phyloP scores from a whole-genome alignment of 2,888 invertebrate species.

The Diarsia brunnea region DNA sequence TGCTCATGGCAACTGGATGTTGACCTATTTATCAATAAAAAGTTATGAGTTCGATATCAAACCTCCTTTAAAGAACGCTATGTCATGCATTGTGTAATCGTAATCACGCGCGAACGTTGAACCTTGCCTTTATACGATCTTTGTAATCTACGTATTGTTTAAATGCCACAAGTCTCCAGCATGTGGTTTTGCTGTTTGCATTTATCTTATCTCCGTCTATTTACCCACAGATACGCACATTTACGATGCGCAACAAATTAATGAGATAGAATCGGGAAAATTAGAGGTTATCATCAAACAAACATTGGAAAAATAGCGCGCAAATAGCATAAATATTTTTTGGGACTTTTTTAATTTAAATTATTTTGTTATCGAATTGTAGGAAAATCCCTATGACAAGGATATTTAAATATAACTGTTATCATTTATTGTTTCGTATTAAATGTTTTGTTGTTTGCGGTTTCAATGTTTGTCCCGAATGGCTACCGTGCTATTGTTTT shows the following conservation, averaged over 20 bases:
- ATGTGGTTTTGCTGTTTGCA: slow-evolving; percentile 26
- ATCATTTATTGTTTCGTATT: slow-evolving; percentile 28
- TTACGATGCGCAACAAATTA: slow-evolving; percentile 16
- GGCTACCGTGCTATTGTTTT: background rate
- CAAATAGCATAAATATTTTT: slow-evolving; percentile 28
- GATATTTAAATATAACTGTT: slow-evolving; percentile 18
- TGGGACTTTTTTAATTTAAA: background rate
- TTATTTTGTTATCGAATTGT: background rate
- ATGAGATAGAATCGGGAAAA: slow-evolving; percentile 29
- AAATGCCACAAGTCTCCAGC: slow-evolving; percentile 34
- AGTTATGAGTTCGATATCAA: slow-evolving; percentile 14
- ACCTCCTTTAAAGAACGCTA: background rate
- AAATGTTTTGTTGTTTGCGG: slow-evolving; percentile 47
- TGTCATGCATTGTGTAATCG: slow-evolving; percentile 40
- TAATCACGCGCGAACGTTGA: slow-evolving; percentile 49
- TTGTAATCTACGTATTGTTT: slow-evolving; percentile 17
- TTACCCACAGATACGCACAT: slow-evolving; percentile 17
- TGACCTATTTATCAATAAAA: slow-evolving; percentile 28
- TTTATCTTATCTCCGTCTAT: slow-evolving; percentile 40
- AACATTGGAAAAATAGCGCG: slow-evolving; percentile 39
- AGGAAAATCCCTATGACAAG: slow-evolving; percentile 2
- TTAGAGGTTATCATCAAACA: slow-evolving; percentile 46
- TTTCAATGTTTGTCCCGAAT: slow-evolving; percentile 25
- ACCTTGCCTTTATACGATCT: slow-evolving; percentile 27
- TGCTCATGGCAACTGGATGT: slow-evolving; percentile 14